Evolutionary conservation across 2,888 invertebrate species (phyloP).

Genomic region (Empis livida): DNA sequence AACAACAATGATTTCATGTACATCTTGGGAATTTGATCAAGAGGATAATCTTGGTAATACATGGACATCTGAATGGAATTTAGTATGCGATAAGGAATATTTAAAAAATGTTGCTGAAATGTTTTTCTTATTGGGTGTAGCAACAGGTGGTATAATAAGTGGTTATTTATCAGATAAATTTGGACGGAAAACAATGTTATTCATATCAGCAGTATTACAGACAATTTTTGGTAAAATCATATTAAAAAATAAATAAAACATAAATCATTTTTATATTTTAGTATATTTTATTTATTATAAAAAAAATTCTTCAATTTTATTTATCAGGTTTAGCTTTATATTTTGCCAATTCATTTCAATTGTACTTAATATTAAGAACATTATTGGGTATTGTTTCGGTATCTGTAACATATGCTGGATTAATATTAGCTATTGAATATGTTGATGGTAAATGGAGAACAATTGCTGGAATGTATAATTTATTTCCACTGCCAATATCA

Average conservation of each 20-base stretch:
- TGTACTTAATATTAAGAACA: constrained; percentile 56
- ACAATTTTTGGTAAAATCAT: constrained; percentile 43
- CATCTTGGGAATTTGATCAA: constrained; percentile 48
- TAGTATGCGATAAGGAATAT: constrained; percentile 59
- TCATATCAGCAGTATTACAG: constrained; percentile 56
- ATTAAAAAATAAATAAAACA: neutral
- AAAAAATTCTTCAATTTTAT: too few species aligned
- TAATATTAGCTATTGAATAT: constrained; percentile 64
- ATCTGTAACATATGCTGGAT: constrained; percentile 70
- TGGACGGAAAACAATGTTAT: constrained; percentile 62
- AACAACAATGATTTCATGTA: constrained; percentile 39
- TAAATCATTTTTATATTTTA: constrained; percentile 12
- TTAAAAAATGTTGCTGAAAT: constrained; percentile 62
- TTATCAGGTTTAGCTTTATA: constrained; percentile 46
- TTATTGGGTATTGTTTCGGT: constrained; percentile 63
- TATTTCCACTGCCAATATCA: constrained; percentile 64
- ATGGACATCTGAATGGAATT: constrained; percentile 61
- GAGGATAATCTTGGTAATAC: constrained; percentile 44
- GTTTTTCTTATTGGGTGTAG: constrained; percentile 63
- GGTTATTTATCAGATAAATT: constrained; percentile 69
- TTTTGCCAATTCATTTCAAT: constrained; percentile 54
- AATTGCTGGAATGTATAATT: constrained; percentile 65
- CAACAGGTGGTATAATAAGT: constrained; percentile 63
- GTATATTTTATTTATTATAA: constrained; percentile 2
- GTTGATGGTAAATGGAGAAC: constrained; percentile 71